These are phyloP conservation scores for Tetramorium simillimum DNA, from an alignment of 1,140 invertebrate species.

Conservation along the genomic window DNA sequence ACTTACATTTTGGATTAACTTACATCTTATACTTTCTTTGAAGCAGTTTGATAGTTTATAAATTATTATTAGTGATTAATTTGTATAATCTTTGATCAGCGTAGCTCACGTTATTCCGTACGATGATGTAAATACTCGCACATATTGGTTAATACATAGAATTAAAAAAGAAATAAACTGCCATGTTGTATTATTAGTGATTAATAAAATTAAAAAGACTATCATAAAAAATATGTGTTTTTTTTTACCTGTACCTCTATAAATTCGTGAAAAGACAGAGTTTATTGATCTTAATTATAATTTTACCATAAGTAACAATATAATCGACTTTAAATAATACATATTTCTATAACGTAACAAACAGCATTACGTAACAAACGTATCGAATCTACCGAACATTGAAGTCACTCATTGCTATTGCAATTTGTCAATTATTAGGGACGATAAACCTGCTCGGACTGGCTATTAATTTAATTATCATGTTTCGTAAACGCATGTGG, in stretches of 20 bases:
- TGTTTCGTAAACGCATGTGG: neutral
- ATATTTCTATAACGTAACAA: neutral
- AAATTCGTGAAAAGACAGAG: neutral
- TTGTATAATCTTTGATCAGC: constrained; percentile 40
- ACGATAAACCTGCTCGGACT: neutral
- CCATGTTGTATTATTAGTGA: constrained; percentile 40
- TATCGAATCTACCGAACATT: neutral
- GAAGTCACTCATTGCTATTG: constrained; percentile 4
- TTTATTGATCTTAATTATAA: neutral
- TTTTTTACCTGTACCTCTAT: neutral
- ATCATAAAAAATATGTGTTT: neutral
- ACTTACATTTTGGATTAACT: neutral
- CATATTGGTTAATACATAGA: neutral
- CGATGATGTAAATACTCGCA: constrained; percentile 44
- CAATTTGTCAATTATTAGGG: constrained; percentile 13
- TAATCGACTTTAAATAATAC: neutral
- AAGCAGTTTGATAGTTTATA: constrained; percentile 36
- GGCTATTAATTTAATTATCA: constrained; percentile 24
- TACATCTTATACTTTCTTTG: constrained; percentile 11
- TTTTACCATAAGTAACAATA: neutral
- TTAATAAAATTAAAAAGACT: constrained; percentile 19
- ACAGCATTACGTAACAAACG: neutral
- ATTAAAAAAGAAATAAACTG: neutral
- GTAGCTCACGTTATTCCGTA: constrained; percentile 41
- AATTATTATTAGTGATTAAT: constrained; percentile 27